Evolutionary conservation across 2,113 vertebrate species (phyloP), one percentile per base, ranked within the genome.

Genomic region (Columba livia): DNA sequence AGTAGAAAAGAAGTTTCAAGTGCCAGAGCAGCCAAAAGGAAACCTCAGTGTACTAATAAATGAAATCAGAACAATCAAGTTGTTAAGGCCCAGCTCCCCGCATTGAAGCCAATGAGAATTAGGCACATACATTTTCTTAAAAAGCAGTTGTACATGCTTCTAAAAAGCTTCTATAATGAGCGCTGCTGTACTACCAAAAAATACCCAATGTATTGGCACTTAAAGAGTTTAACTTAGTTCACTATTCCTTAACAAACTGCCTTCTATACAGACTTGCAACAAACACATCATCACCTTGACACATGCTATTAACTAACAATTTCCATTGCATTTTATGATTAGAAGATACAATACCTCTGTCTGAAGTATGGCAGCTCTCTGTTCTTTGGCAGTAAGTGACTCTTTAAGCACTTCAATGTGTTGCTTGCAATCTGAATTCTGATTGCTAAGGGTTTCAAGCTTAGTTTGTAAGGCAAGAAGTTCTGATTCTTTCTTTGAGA

Each of bases 381-480:
- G 99, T 98, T 99, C 99, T 98, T 99, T 99, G 98, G 99, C 99
- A 98, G 99, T 99, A 98, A 99, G 99, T 42, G 99, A 99, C 98
- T 99, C 99, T 98, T 99, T 99, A 96, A 99, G 99, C 98, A 99
- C 99, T 98, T 99, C 99, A 56, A 99, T 99, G 98, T 99, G 99
- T 98, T 99, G 99, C 97, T 99, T 99, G 98, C 99, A 99, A 98
- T 99, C 99, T 32, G 99, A 99, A 98, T 99, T 99, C 97, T 99
- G 99, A 98, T 99, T 99, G 98, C 99, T 99, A 96, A 99, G 98
- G 71, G 99, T 99, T 98, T 99, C 99, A 93, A 99, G 99, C 97
- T 99, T 99, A 64, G 99, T 99, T 98, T 99, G 99, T 98, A 99
- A 98, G 98, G 99, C 99, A 97, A 99, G 98, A 97, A 99, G 99